These are phyloP conservation scores for Metallyticus violacea DNA, from an alignment of 2,888 invertebrate species.

Conservation along the genomic window DNA sequence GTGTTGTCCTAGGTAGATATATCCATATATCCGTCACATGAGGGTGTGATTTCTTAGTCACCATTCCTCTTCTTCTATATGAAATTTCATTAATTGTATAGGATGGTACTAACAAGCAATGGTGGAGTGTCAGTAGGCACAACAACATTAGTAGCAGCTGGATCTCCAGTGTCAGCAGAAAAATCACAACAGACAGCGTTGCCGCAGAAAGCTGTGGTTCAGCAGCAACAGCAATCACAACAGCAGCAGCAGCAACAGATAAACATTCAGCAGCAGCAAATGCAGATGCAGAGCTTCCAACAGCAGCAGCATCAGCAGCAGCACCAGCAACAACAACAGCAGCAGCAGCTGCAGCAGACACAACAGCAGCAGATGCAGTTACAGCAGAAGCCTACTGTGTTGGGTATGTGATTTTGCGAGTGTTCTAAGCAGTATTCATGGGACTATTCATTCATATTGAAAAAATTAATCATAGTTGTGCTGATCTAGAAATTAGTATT, in stretches of 20 bases:
- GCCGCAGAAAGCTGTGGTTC: slow-evolving; percentile 39
- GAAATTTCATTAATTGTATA: slow-evolving; percentile 1
- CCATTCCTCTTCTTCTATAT: too few relatives aligned
- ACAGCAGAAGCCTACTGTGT: slow-evolving; percentile 53
- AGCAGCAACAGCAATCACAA: slow-evolving; percentile 37
- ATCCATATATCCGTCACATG: too few relatives aligned
- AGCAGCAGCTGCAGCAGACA: slow-evolving; percentile 38
- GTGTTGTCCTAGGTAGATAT: neutral
- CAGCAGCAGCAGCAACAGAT: slow-evolving; percentile 49
- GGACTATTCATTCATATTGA: too few relatives aligned
- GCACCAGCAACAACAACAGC: slow-evolving; percentile 37
- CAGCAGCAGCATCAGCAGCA: slow-evolving; percentile 44
- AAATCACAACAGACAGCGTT: slow-evolving; percentile 51
- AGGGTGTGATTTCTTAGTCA: too few relatives aligned
- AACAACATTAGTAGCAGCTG: slow-evolving; percentile 37
- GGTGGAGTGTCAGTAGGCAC: slow-evolving; percentile 13
- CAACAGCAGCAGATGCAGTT: slow-evolving; percentile 49
- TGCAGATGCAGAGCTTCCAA: slow-evolving; percentile 40
- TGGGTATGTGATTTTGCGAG: too few relatives aligned
- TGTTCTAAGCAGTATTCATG: too few relatives aligned
- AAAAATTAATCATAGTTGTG: too few relatives aligned
- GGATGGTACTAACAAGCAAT: slow-evolving; percentile 28
- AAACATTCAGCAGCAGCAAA: slow-evolving; percentile 39
- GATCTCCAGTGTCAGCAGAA: slow-evolving; percentile 55
- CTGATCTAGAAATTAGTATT: too few relatives aligned